Evolutionary conservation across 2,888 invertebrate species (phyloP).

Genomic region (Achlya flavicornis): DNA sequence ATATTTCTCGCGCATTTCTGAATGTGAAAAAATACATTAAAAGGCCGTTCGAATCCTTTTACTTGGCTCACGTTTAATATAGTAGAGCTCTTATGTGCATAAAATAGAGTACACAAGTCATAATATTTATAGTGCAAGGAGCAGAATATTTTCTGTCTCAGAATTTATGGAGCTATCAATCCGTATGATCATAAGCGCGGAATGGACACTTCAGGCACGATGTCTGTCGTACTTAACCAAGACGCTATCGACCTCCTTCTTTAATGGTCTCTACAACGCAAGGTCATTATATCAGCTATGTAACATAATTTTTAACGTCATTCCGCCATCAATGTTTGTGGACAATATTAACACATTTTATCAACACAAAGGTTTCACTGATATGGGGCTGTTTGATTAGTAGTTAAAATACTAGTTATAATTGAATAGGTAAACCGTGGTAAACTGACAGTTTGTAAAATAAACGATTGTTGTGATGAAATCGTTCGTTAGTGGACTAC

Average conservation of each 20-base stretch:
- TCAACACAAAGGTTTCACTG: not conserved
- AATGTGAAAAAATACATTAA: not conserved
- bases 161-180: conserved; percentile 4
- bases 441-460: no score
- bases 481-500: no score
- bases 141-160: not conserved
- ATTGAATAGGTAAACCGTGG: no score
- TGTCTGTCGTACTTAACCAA: not conserved
- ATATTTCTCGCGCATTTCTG: not conserved
- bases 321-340: not conserved
- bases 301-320: not conserved
- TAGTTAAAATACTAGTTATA: no score
- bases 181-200: not conserved
- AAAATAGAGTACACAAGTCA: not conserved
- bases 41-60: not conserved
- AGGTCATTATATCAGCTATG: not conserved
- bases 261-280: not conserved
- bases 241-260: no score
- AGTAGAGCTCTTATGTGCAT: not conserved
- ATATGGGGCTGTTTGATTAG: no score
- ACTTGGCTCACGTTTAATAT: not conserved
- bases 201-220: not conserved
- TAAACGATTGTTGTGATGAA: no score
- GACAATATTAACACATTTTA: not conserved
- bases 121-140: not conserved